A percentile compares a stretch with the other conserved stretches of the same genome.
phyloP scores from a whole-genome alignment of 2,797 vertebrate species.

The Notamacropus eugenii region DNA sequence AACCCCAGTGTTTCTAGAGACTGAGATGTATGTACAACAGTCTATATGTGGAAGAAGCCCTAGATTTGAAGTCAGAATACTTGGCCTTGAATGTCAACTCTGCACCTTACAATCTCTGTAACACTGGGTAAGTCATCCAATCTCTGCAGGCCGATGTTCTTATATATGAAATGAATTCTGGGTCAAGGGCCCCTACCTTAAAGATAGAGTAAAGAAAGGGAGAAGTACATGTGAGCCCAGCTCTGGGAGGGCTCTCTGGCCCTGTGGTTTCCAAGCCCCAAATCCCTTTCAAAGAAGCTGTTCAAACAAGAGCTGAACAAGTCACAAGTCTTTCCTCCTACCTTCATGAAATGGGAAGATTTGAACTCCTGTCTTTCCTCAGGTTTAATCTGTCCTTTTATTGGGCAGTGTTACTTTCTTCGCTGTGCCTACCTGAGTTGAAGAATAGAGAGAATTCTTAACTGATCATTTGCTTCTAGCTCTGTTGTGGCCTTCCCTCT shows the following conservation, averaged over 20 bases:
- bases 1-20: neutral
- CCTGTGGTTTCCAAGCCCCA: neutral
- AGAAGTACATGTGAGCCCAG: neutral
- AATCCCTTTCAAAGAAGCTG: neutral
- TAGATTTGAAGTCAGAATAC: neutral
- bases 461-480: neutral
- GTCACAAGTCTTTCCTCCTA: neutral
- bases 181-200: neutral
- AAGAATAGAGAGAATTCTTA: neutral
- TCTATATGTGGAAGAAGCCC: neutral
- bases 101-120: neutral
- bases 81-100: neutral
- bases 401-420: neutral
- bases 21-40: neutral
- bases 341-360: neutral
- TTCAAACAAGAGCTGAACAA: neutral
- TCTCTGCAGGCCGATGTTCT: neutral
- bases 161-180: neutral
- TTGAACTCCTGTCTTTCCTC: neutral
- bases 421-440: neutral
- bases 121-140: neutral
- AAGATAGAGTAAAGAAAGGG: neutral
- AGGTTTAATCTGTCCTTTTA: neutral
- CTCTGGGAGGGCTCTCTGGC: neutral
- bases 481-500: neutral